These are phyloP conservation scores for Drosophila prostipennis DNA, from an alignment of 2,888 invertebrate genomes.

Conservation along the genomic window DNA sequence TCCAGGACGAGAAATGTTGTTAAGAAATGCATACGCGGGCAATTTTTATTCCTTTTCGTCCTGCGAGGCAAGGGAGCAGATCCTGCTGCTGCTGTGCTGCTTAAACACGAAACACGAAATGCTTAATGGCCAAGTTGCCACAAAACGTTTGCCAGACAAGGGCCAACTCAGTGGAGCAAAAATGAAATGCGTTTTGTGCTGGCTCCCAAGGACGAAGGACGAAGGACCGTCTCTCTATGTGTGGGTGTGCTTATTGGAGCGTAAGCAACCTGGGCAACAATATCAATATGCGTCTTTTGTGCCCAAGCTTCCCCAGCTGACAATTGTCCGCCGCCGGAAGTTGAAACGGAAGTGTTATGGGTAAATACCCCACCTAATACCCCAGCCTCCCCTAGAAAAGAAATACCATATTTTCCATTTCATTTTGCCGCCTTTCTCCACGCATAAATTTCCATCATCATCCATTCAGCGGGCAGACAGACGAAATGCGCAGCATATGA, in stretches of 20 bases:
- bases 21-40: slow-evolving; percentile 73
- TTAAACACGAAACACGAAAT: slow-evolving; percentile 55
- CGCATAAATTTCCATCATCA: slow-evolving; percentile 69
- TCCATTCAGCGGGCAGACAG: slow-evolving; percentile 25
- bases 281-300: slow-evolving; percentile 71
- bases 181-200: slow-evolving; percentile 69
- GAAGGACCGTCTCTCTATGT: slow-evolving; percentile 13
- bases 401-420: slow-evolving; percentile 59
- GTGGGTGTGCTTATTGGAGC: slow-evolving; percentile 57
- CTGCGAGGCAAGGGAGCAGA: not conserved
- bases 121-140: slow-evolving; percentile 77
- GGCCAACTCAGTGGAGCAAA: slow-evolving; percentile 66
- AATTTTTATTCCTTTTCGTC: slow-evolving; percentile 50
- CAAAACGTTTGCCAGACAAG: slow-evolving; percentile 66
- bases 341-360: slow-evolving; percentile 69
- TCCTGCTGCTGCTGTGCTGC: slow-evolving; percentile 10
- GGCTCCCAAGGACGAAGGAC: slow-evolving; percentile 37
- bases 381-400: no score
- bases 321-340: slow-evolving; percentile 76
- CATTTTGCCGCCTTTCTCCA: slow-evolving; percentile 29
- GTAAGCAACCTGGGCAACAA: slow-evolving; percentile 70
- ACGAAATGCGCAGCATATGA: slow-evolving; percentile 33
- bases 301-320: slow-evolving; percentile 47
- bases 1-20: slow-evolving; percentile 61
- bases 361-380: not conserved